phyloP scores from a whole-genome alignment of 2,113 vertebrate genomes.

The Tyto alba region DNA sequence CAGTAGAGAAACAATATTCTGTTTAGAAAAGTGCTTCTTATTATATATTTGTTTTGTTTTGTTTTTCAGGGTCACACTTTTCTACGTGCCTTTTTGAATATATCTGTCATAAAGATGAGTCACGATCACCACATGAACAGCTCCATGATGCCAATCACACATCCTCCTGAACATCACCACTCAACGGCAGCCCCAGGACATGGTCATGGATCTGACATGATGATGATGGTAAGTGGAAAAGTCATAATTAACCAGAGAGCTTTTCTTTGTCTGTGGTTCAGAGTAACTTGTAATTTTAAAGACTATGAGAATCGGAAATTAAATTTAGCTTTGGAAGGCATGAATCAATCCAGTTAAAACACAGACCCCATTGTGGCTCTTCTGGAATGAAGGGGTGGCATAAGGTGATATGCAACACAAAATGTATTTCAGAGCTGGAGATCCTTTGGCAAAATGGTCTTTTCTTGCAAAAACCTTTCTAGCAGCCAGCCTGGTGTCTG shows the following conservation, averaged over 20 bases:
- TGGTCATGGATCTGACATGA: conserved; percentile 25
- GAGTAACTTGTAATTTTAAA: not conserved
- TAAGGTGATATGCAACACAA: not conserved
- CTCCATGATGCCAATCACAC: not conserved
- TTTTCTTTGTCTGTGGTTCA: not conserved
- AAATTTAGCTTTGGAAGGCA: not conserved
- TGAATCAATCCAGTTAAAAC: not conserved
- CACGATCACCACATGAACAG: conserved; percentile 18
- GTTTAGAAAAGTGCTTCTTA: not conserved
- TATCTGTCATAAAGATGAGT: conserved; percentile 28
- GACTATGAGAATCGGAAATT: not conserved
- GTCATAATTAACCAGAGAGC: not conserved
- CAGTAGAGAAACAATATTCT: not conserved
- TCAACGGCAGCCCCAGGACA: conserved; percentile 11
- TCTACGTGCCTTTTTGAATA: not conserved
- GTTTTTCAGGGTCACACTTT: not conserved
- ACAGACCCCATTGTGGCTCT: not conserved
- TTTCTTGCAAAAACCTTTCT: not conserved
- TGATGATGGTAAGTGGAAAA: conserved; percentile 76
- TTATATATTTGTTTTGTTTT: not conserved
- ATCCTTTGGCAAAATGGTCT: not conserved
- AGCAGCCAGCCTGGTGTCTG: not conserved
- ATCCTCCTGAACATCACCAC: conserved; percentile 65
- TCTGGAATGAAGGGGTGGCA: not conserved
- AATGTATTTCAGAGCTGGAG: not conserved